Evolutionary conservation across 2,797 vertebrate genomes (phyloP).

Genomic region (Argyrosomus regius): DNA sequence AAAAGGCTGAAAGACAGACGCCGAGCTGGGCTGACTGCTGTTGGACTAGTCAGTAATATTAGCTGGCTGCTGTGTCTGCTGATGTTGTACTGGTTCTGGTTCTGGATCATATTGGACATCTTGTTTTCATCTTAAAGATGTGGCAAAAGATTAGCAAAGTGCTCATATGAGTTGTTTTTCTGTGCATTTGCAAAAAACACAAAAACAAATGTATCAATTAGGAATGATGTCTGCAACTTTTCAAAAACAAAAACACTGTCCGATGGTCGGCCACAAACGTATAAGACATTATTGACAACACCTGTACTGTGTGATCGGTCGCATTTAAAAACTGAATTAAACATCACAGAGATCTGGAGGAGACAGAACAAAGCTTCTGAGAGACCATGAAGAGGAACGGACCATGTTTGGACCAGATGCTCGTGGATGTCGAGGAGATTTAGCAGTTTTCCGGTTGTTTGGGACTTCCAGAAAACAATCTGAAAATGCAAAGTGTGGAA

Average conservation of each 20-base stretch:
- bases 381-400: neutral
- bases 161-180: neutral
- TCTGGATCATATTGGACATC: neutral
- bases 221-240: neutral
- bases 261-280: neutral
- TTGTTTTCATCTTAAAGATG: neutral
- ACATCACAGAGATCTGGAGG: slow-evolving; percentile 3
- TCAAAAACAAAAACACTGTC: too few species aligned
- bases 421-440: neutral
- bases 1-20: neutral
- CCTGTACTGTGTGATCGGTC: slow-evolving; percentile 6
- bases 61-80: too few species aligned
- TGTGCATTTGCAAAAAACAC: neutral
- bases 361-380: slow-evolving; percentile 37
- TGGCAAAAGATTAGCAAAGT: neutral
- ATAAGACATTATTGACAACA: neutral
- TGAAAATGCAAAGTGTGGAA: slow-evolving; percentile 13
- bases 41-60: too few species aligned
- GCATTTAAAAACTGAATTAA: neutral
- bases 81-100: too few species aligned
- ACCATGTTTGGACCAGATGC: slow-evolving; percentile 57
- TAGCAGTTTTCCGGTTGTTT: slow-evolving; percentile 29
- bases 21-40: too few species aligned
- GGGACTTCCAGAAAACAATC: slow-evolving; percentile 28
- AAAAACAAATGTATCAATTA: neutral